Conservation (phyloP, 2,797 vertebrate species). For the Mormyrops boulengeri region DNA sequence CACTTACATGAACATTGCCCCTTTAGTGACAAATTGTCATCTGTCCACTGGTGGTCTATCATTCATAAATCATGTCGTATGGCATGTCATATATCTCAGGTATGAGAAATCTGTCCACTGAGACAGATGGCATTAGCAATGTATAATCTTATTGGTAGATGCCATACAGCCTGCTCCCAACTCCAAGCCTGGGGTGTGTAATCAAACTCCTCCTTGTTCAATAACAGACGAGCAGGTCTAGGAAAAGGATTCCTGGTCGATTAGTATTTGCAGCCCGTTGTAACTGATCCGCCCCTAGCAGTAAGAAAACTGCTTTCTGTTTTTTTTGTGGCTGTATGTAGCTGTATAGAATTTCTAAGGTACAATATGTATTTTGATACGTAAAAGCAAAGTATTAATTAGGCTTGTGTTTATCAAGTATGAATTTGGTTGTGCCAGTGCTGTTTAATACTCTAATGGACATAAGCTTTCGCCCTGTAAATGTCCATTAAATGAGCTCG, state of each 20-base stretch:
- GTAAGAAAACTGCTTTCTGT: not conserved
- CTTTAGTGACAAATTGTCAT: slow-evolving; percentile 7
- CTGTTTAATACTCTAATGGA: not conserved
- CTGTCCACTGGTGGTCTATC: not conserved
- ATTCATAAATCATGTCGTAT: slow-evolving; percentile 4
- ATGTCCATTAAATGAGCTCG: not conserved
- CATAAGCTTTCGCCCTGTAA: not conserved
- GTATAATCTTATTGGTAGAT: not conserved
- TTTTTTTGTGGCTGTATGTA: not conserved
- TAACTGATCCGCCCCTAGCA: not conserved
- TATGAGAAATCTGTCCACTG: not conserved
- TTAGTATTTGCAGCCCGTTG: not conserved
- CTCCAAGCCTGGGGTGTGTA: not conserved
- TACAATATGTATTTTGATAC: not conserved
- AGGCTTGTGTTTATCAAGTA: not conserved
- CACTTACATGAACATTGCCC: not conserved
- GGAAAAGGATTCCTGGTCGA: not conserved
- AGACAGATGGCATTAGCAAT: not conserved
- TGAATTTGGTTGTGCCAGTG: not conserved
- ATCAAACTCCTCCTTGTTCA: not conserved
- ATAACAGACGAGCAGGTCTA: not conserved
- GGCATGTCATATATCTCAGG: not conserved
- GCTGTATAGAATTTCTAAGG: not conserved
- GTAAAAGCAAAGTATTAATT: not conserved
- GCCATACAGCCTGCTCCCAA: not conserved